phyloP scores from a whole-genome alignment of 2,797 vertebrate genomes.

The Cirrhinus mrigala region DNA sequence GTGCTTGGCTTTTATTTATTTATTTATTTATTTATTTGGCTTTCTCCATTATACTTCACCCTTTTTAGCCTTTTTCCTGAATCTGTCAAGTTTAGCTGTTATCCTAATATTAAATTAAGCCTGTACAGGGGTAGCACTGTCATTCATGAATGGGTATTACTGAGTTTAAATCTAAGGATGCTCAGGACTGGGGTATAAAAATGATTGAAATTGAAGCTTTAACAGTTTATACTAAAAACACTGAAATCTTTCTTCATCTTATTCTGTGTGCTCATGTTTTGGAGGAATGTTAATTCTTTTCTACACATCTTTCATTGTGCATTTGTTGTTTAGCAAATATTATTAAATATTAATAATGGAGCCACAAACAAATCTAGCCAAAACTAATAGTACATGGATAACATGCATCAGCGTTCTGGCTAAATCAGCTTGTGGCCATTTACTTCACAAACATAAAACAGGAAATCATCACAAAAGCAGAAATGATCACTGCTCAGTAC shows the following conservation, averaged over 20 bases:
- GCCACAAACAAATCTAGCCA: not conserved
- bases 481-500: not conserved
- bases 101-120: not conserved
- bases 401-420: not conserved
- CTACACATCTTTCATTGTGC: not conserved
- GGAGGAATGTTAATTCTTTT: not conserved
- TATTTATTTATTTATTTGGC: not conserved
- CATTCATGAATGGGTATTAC: not conserved
- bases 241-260: not conserved
- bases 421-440: not conserved
- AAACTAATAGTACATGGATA: not conserved
- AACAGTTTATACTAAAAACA: not conserved
- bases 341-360: not conserved
- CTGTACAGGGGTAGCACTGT: not conserved
- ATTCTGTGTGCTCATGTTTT: not conserved
- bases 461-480: slow-evolving; percentile 18
- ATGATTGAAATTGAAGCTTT: not conserved
- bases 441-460: not conserved
- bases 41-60: not conserved
- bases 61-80: not conserved
- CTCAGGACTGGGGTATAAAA: not conserved
- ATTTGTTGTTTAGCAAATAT: not conserved
- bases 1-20: not conserved
- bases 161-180: not conserved
- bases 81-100: not conserved